phyloP scores from a whole-genome alignment of 2,888 invertebrate species.

The Myopa testacea region DNA sequence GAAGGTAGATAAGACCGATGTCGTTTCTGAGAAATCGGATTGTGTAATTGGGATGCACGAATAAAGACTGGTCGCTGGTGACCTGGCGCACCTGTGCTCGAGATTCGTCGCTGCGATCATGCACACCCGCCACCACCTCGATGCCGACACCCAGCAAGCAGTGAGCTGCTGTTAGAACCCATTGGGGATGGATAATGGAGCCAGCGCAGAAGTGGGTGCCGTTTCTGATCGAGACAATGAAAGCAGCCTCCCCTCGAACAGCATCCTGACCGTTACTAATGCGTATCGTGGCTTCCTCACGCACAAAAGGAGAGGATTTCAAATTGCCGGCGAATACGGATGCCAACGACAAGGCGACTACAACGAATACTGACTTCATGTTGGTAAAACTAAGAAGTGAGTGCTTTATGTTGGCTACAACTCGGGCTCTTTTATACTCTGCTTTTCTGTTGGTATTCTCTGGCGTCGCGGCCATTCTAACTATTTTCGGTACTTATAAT shows the following conservation, averaged over 20 bases:
- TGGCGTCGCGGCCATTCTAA: too few relatives aligned
- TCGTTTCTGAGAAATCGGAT: conserved; percentile 70
- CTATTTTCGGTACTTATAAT: too few relatives aligned
- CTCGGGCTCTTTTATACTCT: too few relatives aligned
- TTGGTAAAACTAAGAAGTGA: conserved; percentile 34
- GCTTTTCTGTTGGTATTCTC: too few relatives aligned
- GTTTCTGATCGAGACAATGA: conserved; percentile 64
- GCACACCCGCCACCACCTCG: conserved; percentile 65
- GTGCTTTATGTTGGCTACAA: too few relatives aligned
- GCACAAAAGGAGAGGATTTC: conserved; percentile 45
- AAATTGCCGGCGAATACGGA: conserved; percentile 49
- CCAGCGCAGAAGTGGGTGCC: conserved; percentile 66
- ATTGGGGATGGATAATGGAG: conserved; percentile 57
- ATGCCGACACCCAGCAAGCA: conserved; percentile 54
- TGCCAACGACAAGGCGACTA: conserved; percentile 53
- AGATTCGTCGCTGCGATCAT: conserved; percentile 54
- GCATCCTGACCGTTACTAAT: conserved; percentile 65
- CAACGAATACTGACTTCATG: conserved; percentile 56
- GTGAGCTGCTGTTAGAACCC: conserved; percentile 67
- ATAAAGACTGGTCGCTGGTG: conserved; percentile 42
- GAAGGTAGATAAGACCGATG: conserved; percentile 69
- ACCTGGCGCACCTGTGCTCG: conserved; percentile 55
- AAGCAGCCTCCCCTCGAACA: conserved; percentile 65
- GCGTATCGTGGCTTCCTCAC: conserved; percentile 58
- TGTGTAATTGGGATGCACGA: conserved; percentile 60